Conservation (phyloP, 2,113 vertebrate species). For the Melanerpes formicivorus region DNA sequence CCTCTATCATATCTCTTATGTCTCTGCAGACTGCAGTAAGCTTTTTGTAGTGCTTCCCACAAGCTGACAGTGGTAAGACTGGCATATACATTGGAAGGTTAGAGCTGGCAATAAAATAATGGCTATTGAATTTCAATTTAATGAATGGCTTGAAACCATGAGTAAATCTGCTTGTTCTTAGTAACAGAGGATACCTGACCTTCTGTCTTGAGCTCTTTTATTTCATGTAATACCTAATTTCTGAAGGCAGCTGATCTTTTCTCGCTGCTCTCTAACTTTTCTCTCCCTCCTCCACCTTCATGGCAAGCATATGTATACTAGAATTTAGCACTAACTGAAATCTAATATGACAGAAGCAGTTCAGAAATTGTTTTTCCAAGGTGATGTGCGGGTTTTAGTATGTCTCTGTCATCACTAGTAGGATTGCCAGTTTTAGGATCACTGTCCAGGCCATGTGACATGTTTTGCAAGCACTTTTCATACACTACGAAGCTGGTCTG, state of each 20-base stretch:
- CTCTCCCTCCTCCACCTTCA: background rate
- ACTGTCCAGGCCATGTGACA: background rate
- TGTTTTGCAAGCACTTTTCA: background rate
- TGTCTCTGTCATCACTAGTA: background rate
- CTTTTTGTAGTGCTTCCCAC: background rate
- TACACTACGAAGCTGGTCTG: background rate
- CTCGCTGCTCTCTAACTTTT: background rate
- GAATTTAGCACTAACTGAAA: background rate
- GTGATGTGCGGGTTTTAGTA: background rate
- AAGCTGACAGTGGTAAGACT: background rate
- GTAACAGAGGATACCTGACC: constrained; percentile 10
- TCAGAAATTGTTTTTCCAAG: background rate
- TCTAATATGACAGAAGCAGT: background rate
- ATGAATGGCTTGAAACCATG: constrained; percentile 14
- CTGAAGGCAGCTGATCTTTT: constrained; percentile 15
- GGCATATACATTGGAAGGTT: background rate
- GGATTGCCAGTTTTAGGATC: background rate
- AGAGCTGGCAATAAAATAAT: constrained; percentile 26
- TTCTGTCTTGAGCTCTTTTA: constrained; percentile 13
- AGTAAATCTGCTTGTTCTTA: constrained; percentile 37
- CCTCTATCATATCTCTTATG: background rate
- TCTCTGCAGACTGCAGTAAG: background rate
- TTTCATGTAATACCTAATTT: background rate
- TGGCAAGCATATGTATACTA: background rate
- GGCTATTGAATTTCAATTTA: constrained; percentile 35